phyloP scores from a whole-genome alignment of 64 coral and sea anemone species.

The Porites australiensis region DNA sequence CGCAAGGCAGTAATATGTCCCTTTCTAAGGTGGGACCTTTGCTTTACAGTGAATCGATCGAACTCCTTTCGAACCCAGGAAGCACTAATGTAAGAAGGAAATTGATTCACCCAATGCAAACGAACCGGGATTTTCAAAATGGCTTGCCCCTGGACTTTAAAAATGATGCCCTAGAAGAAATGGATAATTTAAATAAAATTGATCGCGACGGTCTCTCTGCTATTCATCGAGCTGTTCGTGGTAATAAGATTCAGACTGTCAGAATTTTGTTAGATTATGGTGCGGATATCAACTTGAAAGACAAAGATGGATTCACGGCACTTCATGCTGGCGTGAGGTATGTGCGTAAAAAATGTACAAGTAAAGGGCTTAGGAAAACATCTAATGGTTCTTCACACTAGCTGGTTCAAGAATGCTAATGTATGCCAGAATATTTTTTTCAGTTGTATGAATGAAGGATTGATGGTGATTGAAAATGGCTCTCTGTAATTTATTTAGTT shows the following conservation, averaged over 20 bases:
- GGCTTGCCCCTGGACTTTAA: neutral
- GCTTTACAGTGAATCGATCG: neutral
- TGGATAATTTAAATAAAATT: conserved; percentile 3
- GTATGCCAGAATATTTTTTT: no score
- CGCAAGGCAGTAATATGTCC: conserved; percentile 13
- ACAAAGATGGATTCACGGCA: conserved; percentile 29
- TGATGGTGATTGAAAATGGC: no score
- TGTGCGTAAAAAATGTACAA: neutral
- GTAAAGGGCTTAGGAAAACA: no score
- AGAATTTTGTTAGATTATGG: conserved; percentile 14
- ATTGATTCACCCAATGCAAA: neutral
- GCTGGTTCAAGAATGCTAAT: no score
- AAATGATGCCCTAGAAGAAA: neutral
- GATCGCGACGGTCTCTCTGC: conserved; percentile 16
- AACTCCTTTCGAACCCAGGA: conserved; percentile 33
- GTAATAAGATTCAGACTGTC: neutral
- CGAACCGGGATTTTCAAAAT: neutral
- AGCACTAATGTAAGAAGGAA: neutral
- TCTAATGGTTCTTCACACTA: no score
- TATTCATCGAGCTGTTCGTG: conserved; percentile 53
- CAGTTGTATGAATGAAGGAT: no score
- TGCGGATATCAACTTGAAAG: conserved; percentile 19
- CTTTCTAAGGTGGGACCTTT: neutral
- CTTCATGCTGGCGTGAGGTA: conserved; percentile 53
- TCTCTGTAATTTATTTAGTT: no score